Percentiles rank a stretch among this genome's conserved stretches.
phyloP scores from a whole-genome alignment of 2,888 invertebrate genomes.

The Helicoverpa assulta region DNA sequence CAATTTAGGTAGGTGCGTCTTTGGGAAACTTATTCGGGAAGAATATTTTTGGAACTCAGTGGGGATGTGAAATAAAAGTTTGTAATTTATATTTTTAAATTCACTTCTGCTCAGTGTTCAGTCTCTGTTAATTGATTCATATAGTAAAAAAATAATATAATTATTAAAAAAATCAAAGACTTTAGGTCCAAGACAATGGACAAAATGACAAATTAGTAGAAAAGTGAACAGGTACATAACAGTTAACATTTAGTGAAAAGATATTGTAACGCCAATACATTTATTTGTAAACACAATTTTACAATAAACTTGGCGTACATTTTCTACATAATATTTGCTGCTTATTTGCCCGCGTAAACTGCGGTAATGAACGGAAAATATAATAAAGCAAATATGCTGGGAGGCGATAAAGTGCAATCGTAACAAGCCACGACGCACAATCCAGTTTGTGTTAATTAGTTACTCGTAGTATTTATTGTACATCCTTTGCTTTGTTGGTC shows the following conservation, averaged over 20 bases:
- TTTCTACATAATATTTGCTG: not conserved
- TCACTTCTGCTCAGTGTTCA: no score
- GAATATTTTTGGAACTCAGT: not conserved
- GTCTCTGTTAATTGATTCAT: no score
- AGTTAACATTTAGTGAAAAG: no score
- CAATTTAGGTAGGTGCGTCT: not conserved
- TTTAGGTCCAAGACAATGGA: no score
- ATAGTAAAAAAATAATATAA: no score
- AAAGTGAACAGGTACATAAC: no score
- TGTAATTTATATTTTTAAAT: no score
- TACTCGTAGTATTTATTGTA: conserved; percentile 8
- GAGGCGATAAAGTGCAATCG: conserved; percentile 21
- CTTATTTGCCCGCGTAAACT: conserved; percentile 8
- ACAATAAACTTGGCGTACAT: not conserved
- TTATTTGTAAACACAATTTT: not conserved
- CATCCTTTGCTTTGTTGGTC: not conserved
- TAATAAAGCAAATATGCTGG: conserved; percentile 7
- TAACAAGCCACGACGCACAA: conserved; percentile 21
- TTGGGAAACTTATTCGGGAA: not conserved
- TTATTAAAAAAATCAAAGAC: no score
- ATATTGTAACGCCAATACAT: not conserved
- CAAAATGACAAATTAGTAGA: no score
- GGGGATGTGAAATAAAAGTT: no score
- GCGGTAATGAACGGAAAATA: conserved; percentile 20
- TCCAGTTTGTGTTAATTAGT: conserved; percentile 20